Percentiles rank a stretch among this genome's conserved stretches.
Evolutionary conservation across 2,797 vertebrate species (phyloP).

Genomic region (Notoglanidium macrostoma): DNA sequence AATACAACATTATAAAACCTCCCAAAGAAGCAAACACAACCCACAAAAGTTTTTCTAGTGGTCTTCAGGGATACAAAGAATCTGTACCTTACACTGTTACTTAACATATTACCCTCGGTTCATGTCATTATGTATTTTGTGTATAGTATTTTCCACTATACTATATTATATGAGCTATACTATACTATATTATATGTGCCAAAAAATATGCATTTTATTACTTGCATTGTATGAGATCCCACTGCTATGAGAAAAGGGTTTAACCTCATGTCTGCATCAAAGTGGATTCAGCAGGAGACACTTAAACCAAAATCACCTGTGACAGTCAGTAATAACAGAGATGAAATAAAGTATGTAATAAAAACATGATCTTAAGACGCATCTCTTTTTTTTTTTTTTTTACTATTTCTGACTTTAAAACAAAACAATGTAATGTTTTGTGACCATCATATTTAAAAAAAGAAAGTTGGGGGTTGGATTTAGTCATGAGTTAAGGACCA

Average conservation of each 20-base stretch:
- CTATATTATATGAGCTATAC: neutral
- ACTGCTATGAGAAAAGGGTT: too few relatives aligned
- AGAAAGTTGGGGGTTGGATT: neutral
- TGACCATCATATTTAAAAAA: neutral
- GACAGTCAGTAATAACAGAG: neutral
- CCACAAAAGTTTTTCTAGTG: neutral
- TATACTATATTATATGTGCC: too few relatives aligned
- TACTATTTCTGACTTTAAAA: neutral
- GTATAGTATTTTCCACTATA: neutral
- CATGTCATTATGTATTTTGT: neutral
- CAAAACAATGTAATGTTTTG: neutral
- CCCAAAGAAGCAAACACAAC: neutral
- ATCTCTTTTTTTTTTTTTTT: neutral
- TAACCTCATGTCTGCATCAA: neutral
- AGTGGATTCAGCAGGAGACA: neutral
- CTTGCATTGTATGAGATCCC: neutral
- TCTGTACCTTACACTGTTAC: neutral
- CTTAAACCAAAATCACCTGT: neutral
- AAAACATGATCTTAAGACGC: neutral
- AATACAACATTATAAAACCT: neutral
- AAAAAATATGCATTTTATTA: conserved; percentile 15
- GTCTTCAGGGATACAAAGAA: neutral
- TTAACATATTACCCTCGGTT: neutral
- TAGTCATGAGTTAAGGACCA: neutral
- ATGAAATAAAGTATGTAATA: neutral